Evolutionary conservation across 2,888 invertebrate species (phyloP), one percentile per base, ranked within the genome.

Genomic region (Adineta ricciae): DNA sequence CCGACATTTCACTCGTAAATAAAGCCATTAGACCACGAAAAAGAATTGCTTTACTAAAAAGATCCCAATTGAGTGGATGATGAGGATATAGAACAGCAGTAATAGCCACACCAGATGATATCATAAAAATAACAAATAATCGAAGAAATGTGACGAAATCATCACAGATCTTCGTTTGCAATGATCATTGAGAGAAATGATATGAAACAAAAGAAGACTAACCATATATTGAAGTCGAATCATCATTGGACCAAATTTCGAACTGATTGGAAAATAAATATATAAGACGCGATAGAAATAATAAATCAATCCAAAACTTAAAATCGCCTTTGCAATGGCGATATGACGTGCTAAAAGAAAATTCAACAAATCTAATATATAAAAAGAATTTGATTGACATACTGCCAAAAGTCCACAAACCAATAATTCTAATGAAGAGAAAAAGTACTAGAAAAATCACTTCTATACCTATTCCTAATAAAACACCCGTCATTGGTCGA

Each of bases 41-140:
- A 27, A 90, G 88, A 84, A 91, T 88, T 11, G 89, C 89, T 73
- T 88, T 88, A 64, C 88, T 88, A 11, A 90, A 86, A 11, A 90
- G 87, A 56, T 89, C 88, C 24, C 86, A 73, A 16, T 87, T 87
- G 8, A 91, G 87, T 0, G 89, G 89, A 86, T 89, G 89, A 87
- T 91, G 91, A 4, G 92, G 92, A 87, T 90, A 91, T 24, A 91
- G 87, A n/a, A 91, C 88, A 0, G 91, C 90, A 86, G 91, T 91
- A 52, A 91, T 89, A 0, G 89, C 89, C 8, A 90, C 88, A 24
- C 89, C 90, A 49, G 90, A 89, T 83, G 89, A 89, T 83, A 90
- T 88, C 87, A 90, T 88, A 84, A 90, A 89, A 52, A 90, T 88
- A 84, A 89, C 84, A 83, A 89, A 89, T 88, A 90, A 89, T 38